phyloP scores from a whole-genome alignment of 2,888 invertebrate genomes.

The Ceratothoa steindachneri region DNA sequence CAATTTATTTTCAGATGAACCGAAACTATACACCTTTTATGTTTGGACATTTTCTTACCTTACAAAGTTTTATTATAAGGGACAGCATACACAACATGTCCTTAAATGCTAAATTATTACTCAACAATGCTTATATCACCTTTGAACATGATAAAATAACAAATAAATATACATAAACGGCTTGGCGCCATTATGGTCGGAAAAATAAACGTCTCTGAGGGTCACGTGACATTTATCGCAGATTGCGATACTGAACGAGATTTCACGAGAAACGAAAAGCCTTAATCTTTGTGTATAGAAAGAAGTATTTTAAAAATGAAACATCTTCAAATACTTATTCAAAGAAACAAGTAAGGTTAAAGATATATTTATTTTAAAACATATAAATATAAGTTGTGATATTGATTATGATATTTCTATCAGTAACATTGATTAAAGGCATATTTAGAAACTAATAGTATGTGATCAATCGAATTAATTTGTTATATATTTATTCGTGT shows the following conservation, averaged over 20 bases:
- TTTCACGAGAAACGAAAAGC: conserved; percentile 28
- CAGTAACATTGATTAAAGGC: too few relatives aligned
- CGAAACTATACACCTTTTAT: conserved; percentile 20
- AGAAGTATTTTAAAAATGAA: conserved; percentile 16
- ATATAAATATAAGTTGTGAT: too few relatives aligned
- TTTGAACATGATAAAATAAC: conserved; percentile 39
- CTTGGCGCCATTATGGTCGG: conserved; percentile 48
- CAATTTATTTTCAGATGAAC: conserved; percentile 33
- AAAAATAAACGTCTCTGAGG: conserved; percentile 48
- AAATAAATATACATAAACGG: conserved; percentile 46
- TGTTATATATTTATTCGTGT: not conserved
- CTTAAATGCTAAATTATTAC: conserved; percentile 34
- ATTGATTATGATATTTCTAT: too few relatives aligned
- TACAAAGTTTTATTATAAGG: conserved; percentile 26
- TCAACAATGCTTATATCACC: conserved; percentile 36
- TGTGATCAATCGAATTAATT: not conserved
- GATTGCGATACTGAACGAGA: conserved; percentile 35
- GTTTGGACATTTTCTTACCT: conserved; percentile 34
- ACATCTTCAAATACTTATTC: not conserved
- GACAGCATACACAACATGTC: conserved; percentile 38
- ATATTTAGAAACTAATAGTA: too few relatives aligned
- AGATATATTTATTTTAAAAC: too few relatives aligned
- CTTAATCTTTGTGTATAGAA: not conserved
- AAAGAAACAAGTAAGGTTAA: too few relatives aligned
- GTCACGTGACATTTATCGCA: conserved; percentile 42